Conservation (phyloP, 30 jellyfish, hydroid and myxozoan genomes). For the Pseudorhiza aurosa region DNA sequence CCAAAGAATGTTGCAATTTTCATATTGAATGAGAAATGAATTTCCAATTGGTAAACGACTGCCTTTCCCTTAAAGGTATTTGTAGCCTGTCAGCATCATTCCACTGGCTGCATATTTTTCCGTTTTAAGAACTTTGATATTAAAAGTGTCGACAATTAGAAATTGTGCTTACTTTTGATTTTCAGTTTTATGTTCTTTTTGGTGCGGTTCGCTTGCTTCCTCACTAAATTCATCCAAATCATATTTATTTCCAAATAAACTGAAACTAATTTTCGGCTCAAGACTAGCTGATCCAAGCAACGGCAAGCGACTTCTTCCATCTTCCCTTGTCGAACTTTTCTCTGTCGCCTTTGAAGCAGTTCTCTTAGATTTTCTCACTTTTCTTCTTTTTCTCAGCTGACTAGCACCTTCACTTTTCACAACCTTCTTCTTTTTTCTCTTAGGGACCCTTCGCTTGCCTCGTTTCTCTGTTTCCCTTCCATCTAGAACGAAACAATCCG, state of each 20-base stretch:
- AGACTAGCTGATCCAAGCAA: constrained; percentile 68
- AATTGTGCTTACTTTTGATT: background rate
- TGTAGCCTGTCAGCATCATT: too few relatives aligned
- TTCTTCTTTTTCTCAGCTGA: background rate
- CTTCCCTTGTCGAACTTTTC: background rate
- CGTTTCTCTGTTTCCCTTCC: background rate
- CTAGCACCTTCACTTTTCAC: background rate
- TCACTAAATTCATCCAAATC: constrained; percentile 70
- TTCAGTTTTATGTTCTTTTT: background rate
- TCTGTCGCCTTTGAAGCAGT: background rate
- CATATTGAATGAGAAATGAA: too few relatives aligned
- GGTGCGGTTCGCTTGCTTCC: constrained; percentile 10
- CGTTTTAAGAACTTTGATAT: too few relatives aligned
- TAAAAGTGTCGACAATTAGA: too few relatives aligned
- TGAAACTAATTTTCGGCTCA: constrained; percentile 65
- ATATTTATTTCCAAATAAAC: constrained; percentile 48
- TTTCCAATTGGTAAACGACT: too few relatives aligned
- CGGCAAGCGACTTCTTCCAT: background rate
- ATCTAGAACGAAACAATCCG: too few relatives aligned
- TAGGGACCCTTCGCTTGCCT: background rate
- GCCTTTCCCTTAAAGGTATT: too few relatives aligned
- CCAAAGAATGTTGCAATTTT: too few relatives aligned
- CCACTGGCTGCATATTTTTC: too few relatives aligned
- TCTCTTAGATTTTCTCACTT: background rate
- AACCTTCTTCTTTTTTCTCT: background rate